Base-by-base conservation (phyloP, 2,888 invertebrate species). In the Caenorhabditis wallacei region DNA sequence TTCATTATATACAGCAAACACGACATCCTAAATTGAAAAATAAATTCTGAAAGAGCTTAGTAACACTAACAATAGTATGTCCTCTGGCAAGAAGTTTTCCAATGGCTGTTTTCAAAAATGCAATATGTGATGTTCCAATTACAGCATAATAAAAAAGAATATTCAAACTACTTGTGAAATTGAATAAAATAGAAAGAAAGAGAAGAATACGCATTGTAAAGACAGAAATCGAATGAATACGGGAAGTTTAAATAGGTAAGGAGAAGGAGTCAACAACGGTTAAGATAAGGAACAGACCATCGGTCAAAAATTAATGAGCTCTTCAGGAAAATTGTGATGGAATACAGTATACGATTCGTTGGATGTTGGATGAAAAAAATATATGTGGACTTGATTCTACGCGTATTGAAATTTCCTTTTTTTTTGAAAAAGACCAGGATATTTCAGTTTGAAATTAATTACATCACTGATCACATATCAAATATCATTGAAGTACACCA, bases 1-100 rank as follows among this genome's bases (percentile, higher is more conserved):
- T 43, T 74, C 72, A 53, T 72, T 72, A n/a, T 72, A 72, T n/a
- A 72, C 71, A 18, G 71, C 61, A 18, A 72, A 61, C 4, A 72
- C 71, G 0, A 72, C 61, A 26, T 74, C 72, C 72, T 74, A n/a
- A 30, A 72, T 40, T 40, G 40, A 16, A 40, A 56, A 35, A 2
- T 24, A n/a, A 24, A 2, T 30, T 10, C 30, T 1, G 8, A 7
- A 7, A 13, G 13, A 35, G 7, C 1, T 5, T n/a, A 35, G 11
- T 20, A 37, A 18, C n/a, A 35, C 46, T 37, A 4, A 66, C 66
- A 64, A 75, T 48, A n/a, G 56, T 66, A 16, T 75, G 74, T 20
- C 64, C 74, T 48, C 66, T 30, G 5, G 8, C 48, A 11, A 75
- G 0, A 4, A 66, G 48, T 18, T 46, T 51, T 24, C 16, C 35